A percentile compares a stretch with the other conserved stretches of the same genome.
Evolutionary conservation across 2,113 vertebrate species (phyloP).

Genomic region (Carassius gibelio): DNA sequence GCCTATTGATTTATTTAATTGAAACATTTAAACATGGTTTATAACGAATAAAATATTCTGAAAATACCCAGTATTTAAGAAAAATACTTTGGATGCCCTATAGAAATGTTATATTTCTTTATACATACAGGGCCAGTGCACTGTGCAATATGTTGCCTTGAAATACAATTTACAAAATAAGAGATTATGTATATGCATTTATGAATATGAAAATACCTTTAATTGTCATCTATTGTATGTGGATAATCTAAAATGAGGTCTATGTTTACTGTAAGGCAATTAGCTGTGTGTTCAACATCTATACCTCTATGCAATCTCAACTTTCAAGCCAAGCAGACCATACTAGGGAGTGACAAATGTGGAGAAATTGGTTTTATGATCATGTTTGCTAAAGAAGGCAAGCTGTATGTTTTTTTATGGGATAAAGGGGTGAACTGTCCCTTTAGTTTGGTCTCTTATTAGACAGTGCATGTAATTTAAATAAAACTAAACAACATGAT

Average conservation of each 20-base stretch:
- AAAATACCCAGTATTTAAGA: slow-evolving; percentile 8
- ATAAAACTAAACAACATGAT: background rate
- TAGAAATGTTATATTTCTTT: slow-evolving; percentile 2
- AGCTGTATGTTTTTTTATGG: background rate
- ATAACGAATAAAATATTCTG: slow-evolving; percentile 2
- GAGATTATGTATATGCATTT: background rate
- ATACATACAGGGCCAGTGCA: slow-evolving; percentile 50
- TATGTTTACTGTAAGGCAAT: slow-evolving; percentile 21
- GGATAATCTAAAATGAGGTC: slow-evolving; percentile 1
- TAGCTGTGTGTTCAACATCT: background rate
- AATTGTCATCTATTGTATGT: background rate
- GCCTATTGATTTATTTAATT: background rate
- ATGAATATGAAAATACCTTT: slow-evolving; percentile 17
- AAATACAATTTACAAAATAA: slow-evolving; percentile 38
- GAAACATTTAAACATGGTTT: background rate
- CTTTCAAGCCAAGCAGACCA: background rate
- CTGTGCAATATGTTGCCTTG: slow-evolving; percentile 67
- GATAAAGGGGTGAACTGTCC: background rate
- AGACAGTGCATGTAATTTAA: background rate
- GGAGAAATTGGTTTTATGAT: background rate
- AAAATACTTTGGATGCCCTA: slow-evolving; percentile 18
- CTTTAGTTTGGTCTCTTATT: background rate
- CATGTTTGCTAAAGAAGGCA: background rate
- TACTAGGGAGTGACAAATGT: background rate
- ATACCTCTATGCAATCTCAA: background rate